A percentile compares a stretch with the other conserved stretches of the same genome.
Conservation (phyloP, 2,113 vertebrate genomes). For the Mobula birostris region DNA sequence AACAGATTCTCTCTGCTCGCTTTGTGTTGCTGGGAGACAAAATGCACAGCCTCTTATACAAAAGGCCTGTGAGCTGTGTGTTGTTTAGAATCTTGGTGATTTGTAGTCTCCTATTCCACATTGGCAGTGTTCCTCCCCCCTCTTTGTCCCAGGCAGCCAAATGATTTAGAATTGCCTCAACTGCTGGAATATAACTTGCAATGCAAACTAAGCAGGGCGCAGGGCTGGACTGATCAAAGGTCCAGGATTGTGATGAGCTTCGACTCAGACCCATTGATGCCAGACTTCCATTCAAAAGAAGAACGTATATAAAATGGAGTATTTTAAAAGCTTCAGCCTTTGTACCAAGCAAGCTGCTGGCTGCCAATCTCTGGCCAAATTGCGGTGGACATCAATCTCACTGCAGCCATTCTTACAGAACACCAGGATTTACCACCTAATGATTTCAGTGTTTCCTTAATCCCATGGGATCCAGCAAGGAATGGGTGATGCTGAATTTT, state of each 20-base stretch:
- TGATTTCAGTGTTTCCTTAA: background rate
- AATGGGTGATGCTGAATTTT: background rate
- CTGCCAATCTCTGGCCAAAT: background rate
- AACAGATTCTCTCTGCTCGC: background rate
- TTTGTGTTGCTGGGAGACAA: background rate
- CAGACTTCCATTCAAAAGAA: background rate
- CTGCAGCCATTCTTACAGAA: background rate
- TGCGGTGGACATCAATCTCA: background rate
- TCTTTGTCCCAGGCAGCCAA: background rate
- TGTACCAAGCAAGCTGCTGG: background rate
- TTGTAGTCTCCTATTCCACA: background rate
- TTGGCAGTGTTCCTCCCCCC: background rate
- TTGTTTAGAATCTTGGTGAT: background rate
- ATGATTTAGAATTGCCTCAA: slow-evolving; percentile 1
- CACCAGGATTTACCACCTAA: background rate
- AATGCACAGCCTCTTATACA: background rate
- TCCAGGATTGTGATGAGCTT: background rate
- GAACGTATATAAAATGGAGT: background rate
- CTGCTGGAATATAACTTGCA: background rate
- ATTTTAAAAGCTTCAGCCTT: background rate
- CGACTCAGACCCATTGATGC: background rate
- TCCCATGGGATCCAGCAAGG: background rate
- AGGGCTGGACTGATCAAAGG: background rate
- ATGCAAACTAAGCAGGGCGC: background rate
- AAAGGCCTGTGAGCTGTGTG: slow-evolving; percentile 21